phyloP scores from a whole-genome alignment of 2,113 vertebrate species.

The Nothobranchius furzeri region DNA sequence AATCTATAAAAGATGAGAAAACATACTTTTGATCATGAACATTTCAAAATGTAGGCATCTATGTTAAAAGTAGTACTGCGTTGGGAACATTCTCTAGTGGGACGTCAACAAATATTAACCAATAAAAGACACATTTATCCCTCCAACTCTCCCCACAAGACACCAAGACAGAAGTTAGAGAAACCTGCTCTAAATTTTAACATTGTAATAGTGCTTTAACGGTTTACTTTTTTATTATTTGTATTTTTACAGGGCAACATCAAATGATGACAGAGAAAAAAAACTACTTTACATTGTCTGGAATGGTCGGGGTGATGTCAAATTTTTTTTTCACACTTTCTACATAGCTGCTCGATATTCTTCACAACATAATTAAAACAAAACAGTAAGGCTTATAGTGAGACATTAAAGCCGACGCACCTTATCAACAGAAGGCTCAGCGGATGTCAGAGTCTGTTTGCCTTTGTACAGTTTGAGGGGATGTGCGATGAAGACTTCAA shows the following conservation, averaged over 20 bases:
- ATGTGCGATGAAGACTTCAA: slow-evolving; percentile 23
- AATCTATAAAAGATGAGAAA: slow-evolving; percentile 35
- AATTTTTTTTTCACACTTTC: slow-evolving; percentile 21
- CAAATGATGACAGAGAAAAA: slow-evolving; percentile 9
- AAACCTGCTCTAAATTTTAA: slow-evolving; percentile 10
- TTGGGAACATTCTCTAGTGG: slow-evolving; percentile 43
- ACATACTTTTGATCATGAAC: slow-evolving; percentile 32
- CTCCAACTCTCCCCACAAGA: too few species aligned
- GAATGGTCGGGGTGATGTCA: slow-evolving; percentile 27
- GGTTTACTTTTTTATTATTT: slow-evolving; percentile 5
- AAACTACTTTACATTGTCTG: slow-evolving; percentile 38
- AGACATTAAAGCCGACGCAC: slow-evolving; percentile 51
- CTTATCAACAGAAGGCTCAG: slow-evolving; percentile 27
- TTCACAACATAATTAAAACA: slow-evolving; percentile 25
- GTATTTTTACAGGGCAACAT: slow-evolving; percentile 5
- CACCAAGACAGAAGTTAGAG: slow-evolving; percentile 1
- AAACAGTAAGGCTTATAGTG: slow-evolving; percentile 58
- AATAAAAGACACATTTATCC: slow-evolving; percentile 19
- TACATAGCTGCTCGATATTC: slow-evolving; percentile 23
- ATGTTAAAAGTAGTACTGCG: slow-evolving; percentile 32
- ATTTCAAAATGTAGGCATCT: slow-evolving; percentile 30
- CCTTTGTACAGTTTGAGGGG: slow-evolving; percentile 22
- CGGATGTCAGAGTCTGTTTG: slow-evolving; percentile 33
- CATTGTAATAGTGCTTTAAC: not conserved
- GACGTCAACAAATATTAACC: slow-evolving; percentile 33